Base-by-base conservation (phyloP, 2,888 invertebrate genomes). In the Papilio protenor region DNA sequence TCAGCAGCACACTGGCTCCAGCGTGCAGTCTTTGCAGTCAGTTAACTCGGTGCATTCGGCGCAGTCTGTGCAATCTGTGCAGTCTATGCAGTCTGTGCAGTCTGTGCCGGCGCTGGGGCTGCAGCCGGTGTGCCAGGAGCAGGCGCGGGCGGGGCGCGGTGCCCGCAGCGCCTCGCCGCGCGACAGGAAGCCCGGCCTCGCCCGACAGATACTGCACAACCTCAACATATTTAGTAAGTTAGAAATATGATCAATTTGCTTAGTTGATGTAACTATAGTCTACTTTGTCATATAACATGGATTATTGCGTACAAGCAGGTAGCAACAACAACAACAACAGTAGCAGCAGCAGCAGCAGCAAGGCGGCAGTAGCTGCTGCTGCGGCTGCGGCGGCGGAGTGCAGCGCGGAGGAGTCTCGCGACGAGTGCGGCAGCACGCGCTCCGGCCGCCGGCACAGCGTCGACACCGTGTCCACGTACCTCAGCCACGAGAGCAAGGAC, bases 381-480 rank as follows among this genome's bases (percentile, higher is more conserved):
- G 73, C 80, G 27, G 73, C 80, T 66, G n/a, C n/a, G n/a, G n/a
- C n/a, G 79, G 73, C 14, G 21, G 77, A 77, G 40, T 76, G 45
- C 12, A 57, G 73, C 33, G 72, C 86, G 84, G 90, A 87, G 81
- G 92, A 91, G 81, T 85, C 83, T 74, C 91, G 95, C 18, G 91
- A 95, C 52, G 97, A 97, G 88, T 96, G 96, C 78, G 96, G 96
- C 85, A 97, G 97, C 87, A 96, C 97, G 73, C 96, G 97, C 85
- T 97, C 97, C 75, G 97, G 96, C 69, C 95, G 98, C 18, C 94
- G 98, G 27, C 98, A 98, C 78, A 98, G 98, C 88, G 96, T 98
- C 64, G 98, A 98, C 89, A 98, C 98, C 16, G 97, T 98, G 49
- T 98, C 98, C 79, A 98, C 98, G 0, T 98, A 98, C 95, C 95